Percentiles rank a stretch among this genome's conserved stretches.
Evolutionary conservation across 2,797 vertebrate species (phyloP).

Genomic region (Leptoclinus maculatus): DNA sequence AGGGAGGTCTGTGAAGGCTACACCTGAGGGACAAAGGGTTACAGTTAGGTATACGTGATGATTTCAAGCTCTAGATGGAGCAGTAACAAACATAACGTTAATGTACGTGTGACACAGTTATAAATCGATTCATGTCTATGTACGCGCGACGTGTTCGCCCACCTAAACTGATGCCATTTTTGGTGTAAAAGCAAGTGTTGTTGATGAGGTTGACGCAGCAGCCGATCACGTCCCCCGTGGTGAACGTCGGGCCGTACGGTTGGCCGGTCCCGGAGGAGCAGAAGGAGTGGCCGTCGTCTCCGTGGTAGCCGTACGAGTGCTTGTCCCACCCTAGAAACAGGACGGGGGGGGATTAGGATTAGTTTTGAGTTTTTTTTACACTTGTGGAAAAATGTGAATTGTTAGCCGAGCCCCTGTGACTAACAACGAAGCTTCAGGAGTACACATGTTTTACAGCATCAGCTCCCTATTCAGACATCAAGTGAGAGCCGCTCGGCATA

Average conservation of each 20-base stretch:
- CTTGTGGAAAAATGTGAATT: conserved; percentile 15
- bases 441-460: neutral
- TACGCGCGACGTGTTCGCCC: neutral
- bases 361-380: conserved; percentile 33
- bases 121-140: neutral
- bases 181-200: conserved; percentile 99
- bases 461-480: neutral
- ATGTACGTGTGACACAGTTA: neutral
- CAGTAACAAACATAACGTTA: neutral
- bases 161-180: conserved; percentile 98
- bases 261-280: conserved; percentile 98
- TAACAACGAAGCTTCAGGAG: no score
- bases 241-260: conserved; percentile 96
- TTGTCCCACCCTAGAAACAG: conserved; percentile 93
- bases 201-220: conserved; percentile 99
- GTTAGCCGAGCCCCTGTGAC: neutral
- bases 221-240: conserved; percentile 97
- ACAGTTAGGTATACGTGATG: neutral
- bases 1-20: conserved; percentile 98
- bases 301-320: conserved; percentile 98
- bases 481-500: conserved; percentile 10
- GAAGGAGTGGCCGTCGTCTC: conserved; percentile 97
- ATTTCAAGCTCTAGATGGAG: neutral
- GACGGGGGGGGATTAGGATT: conserved; percentile 54
- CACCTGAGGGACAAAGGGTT: conserved; percentile 81